These are phyloP conservation scores for Heterodera filipjevi DNA, from an alignment of 2,888 invertebrate species.

Conservation along the genomic window DNA sequence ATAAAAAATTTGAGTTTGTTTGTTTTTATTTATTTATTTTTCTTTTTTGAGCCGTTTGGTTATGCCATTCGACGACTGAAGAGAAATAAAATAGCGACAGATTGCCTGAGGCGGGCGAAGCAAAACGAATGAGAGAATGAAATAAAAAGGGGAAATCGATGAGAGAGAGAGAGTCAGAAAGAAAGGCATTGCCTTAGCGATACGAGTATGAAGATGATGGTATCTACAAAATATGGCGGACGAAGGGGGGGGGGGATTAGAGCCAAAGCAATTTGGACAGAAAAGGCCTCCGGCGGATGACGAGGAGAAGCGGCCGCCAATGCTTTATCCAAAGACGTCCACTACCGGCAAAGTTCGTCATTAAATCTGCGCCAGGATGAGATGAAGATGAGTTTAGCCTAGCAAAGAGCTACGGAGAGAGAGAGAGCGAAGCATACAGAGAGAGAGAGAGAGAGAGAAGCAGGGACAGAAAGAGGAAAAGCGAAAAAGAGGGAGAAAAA, in stretches of 20 bases:
- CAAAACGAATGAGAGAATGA: constrained; percentile 5
- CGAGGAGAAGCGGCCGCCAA: neutral
- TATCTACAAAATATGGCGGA: neutral
- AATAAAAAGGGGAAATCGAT: neutral
- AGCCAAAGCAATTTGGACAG: neutral
- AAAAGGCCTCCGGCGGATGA: neutral
- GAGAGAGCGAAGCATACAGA: neutral
- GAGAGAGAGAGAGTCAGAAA: neutral
- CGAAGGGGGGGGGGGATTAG: neutral
- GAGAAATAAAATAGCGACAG: neutral
- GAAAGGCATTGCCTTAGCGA: neutral
- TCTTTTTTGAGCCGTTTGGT: neutral
- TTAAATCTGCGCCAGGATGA: neutral
- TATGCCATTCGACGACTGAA: neutral
- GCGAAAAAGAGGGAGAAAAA: neutral
- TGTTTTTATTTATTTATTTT: no score
- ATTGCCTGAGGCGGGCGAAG: neutral
- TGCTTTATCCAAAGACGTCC: neutral
- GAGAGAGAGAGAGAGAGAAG: neutral
- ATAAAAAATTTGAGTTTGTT: no score
- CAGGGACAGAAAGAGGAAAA: neutral
- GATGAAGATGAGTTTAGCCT: neutral
- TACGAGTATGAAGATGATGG: neutral
- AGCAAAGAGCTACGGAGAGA: neutral
- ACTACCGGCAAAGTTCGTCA: neutral